These are phyloP conservation scores for Hemibagrus wyckioides DNA, from an alignment of 2,113 vertebrate species.

Conservation along the genomic window DNA sequence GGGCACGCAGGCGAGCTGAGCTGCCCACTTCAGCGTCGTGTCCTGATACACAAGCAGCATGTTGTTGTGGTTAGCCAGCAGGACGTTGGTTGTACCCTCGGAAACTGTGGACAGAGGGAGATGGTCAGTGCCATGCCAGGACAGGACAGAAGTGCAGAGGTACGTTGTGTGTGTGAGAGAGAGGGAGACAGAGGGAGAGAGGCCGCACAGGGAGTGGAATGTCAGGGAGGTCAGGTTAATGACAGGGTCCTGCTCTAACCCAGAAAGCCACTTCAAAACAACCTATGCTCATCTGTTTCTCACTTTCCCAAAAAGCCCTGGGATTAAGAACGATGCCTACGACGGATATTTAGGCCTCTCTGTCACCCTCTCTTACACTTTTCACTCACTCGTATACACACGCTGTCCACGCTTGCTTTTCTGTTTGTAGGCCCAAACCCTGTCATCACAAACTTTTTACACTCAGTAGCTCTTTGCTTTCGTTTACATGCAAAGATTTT, in stretches of 20 bases:
- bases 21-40: constrained; percentile 89
- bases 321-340: constrained; percentile 31
- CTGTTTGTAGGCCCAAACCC: neutral
- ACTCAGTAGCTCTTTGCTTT: neutral
- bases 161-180: neutral
- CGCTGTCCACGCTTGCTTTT: neutral
- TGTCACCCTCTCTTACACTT: neutral
- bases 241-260: constrained; percentile 55
- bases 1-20: constrained; percentile 86
- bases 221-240: constrained; percentile 58
- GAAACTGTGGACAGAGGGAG: constrained; percentile 72
- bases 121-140: neutral
- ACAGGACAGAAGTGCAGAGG: neutral
- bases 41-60: constrained; percentile 93
- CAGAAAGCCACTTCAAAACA: constrained; percentile 65
- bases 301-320: constrained; percentile 43
- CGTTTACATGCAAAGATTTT: neutral
- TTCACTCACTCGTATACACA: neutral
- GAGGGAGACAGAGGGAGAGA: neutral
- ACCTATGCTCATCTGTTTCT: constrained; percentile 57
- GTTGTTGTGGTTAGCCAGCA: constrained; percentile 88
- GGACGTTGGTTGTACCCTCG: constrained; percentile 85
- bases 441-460: neutral
- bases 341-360: neutral
- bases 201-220: constrained; percentile 29